Evolutionary conservation across 2,888 invertebrate species (phyloP), one percentile per base, ranked within the genome.

Genomic region (Calephelis perditalis): DNA sequence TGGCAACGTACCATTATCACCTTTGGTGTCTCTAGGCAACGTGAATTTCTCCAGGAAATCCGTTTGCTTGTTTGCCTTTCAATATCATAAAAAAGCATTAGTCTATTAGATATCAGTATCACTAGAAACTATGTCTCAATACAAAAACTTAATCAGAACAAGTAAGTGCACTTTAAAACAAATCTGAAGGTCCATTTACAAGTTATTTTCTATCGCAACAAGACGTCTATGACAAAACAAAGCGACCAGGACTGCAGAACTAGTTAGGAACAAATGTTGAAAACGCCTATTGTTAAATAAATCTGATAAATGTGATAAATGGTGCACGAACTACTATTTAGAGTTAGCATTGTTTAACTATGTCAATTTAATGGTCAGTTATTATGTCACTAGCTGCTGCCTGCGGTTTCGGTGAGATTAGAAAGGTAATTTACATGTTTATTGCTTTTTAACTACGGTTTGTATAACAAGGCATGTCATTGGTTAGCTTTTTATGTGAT

Each of bases 151-250:
- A 6, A 35, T 35, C 52, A 54, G 35, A 54, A 54, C 52, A 11
- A 54, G 4, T 9, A 49, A 49, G 35, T 26, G 36, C 11, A 35
- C 36, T 36, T 6, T 54, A 54, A 54, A 54, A 54, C 52, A 54
- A 36, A 35, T 54, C n/a, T 54, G 35, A 54, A 54, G 35, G n/a
- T 54, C 36, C 54, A 54, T 54, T 54, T 54, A 54, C 54, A 54
- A 54, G 26, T 36, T 54, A 52, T 52, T 52, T 52, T 52, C n/a
- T 54, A 54, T 54, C 36, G 54, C 54, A 54, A 54, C 52, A 52
- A 52, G 52, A 52, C 36, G 54, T 54, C n/a, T 54, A 54, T 54
- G 54, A 54, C 54, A 36, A 54, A 54, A 54, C 52, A 54, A 54
- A 54, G 52, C 52, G 11, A 54, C 11, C 52, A 40, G 40, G 52